Evolutionary conservation across 2,888 invertebrate species (phyloP).

Genomic region (Acleris emargana): DNA sequence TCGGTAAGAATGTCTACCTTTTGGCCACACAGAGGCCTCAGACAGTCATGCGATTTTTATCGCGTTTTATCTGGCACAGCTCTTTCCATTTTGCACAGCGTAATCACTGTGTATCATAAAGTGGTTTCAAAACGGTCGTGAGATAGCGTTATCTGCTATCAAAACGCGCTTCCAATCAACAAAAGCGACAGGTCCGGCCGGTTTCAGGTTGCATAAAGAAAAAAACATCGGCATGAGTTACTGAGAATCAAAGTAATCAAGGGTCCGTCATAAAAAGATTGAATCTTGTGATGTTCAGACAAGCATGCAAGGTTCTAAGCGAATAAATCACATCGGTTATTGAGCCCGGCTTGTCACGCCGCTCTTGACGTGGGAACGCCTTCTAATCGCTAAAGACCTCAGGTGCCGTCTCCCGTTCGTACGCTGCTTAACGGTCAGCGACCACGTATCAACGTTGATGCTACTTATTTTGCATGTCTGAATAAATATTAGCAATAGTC

Average conservation of each 20-base stretch:
- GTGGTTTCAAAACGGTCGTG: slow-evolving; percentile 23
- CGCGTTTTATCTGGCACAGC: slow-evolving; percentile 24
- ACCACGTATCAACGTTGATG: slow-evolving; percentile 6
- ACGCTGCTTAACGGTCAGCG: slow-evolving; percentile 22
- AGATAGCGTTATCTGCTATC: slow-evolving; percentile 27
- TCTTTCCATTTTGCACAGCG: slow-evolving; percentile 29
- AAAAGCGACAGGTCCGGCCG: slow-evolving; percentile 10
- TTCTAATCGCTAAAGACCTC: slow-evolving; percentile 12
- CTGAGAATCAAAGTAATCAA: not conserved
- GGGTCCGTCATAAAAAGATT: slow-evolving; percentile 8
- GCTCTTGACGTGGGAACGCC: slow-evolving; percentile 16
- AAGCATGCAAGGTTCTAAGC: slow-evolving; percentile 5
- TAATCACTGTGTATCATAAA: slow-evolving; percentile 23
- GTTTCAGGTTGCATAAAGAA: slow-evolving; percentile 4
- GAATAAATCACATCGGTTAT: slow-evolving; percentile 20
- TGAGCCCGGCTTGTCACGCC: slow-evolving; percentile 17
- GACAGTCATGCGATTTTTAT: slow-evolving; percentile 29
- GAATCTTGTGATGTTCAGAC: slow-evolving; percentile 10
- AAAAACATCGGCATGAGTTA: not conserved
- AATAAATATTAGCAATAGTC: not conserved
- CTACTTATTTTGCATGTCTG: not conserved
- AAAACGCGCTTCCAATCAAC: slow-evolving; percentile 24
- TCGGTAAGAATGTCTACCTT: slow-evolving; percentile 12
- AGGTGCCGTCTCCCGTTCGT: not conserved
- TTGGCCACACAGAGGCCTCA: slow-evolving; percentile 10